Conservation (phyloP, 2,797 vertebrate species). For the Labroides dimidiatus region DNA sequence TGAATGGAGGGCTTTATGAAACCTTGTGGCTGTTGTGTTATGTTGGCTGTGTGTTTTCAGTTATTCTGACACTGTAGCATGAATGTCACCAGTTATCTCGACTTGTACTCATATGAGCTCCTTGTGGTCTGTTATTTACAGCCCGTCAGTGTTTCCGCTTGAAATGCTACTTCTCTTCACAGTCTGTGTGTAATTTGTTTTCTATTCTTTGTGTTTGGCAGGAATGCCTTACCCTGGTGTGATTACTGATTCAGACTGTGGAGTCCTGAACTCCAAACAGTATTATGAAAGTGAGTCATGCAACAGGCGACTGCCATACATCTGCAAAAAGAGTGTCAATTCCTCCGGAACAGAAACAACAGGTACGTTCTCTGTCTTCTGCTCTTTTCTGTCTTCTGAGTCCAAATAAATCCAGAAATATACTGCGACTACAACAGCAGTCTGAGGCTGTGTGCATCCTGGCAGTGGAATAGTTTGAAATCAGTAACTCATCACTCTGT, state of each 20-base stretch:
- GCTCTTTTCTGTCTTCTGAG: background rate
- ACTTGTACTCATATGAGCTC: conserved; percentile 28
- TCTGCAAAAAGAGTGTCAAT: conserved; percentile 89
- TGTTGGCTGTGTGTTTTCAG: conserved; percentile 18
- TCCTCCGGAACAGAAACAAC: conserved; percentile 51
- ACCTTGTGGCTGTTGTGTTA: conserved; percentile 34
- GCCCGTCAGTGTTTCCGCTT: conserved; percentile 1
- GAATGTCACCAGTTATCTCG: conserved; percentile 24
- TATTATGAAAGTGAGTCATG: conserved; percentile 86
- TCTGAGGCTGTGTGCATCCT: no score
- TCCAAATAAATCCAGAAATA: background rate
- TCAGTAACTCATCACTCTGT: no score
- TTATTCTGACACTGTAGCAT: conserved; percentile 23
- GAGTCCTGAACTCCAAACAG: conserved; percentile 81
- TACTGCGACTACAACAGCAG: no score
- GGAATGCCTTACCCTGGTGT: conserved; percentile 73
- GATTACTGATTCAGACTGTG: conserved; percentile 86
- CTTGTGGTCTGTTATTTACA: conserved; percentile 8
- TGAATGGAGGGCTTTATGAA: conserved; percentile 61
- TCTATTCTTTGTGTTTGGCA: conserved; percentile 56
- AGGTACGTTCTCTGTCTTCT: conserved; percentile 75
- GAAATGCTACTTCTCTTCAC: conserved; percentile 2
- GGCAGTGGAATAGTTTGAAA: background rate
- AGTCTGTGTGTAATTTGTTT: background rate
- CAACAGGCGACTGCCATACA: conserved; percentile 86